These are phyloP conservation scores for Cotesia chilonis DNA, from an alignment of 1,140 invertebrate species.

Conservation along the genomic window DNA sequence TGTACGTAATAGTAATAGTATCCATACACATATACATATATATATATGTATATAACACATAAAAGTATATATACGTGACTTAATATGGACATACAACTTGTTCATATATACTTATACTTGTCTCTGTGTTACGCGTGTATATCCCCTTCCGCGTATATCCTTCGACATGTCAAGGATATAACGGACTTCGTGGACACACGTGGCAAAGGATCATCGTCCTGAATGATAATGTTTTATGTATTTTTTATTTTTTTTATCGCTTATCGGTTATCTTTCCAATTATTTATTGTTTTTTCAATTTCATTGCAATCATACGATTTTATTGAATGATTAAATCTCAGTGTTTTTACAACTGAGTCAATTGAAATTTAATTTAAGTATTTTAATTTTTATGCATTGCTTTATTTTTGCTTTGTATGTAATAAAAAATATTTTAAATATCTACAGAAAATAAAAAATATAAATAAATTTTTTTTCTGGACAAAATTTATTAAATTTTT, in stretches of 20 bases:
- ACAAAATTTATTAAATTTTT: no score
- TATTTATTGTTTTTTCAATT: not conserved
- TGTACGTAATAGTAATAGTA: not conserved
- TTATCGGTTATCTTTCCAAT: not conserved
- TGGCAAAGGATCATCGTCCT: constrained; percentile 28
- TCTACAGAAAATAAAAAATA: no score
- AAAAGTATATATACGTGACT: constrained; percentile 6
- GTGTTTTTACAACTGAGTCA: no score
- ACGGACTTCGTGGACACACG: constrained; percentile 31
- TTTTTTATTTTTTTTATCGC: not conserved
- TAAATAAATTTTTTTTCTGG: no score
- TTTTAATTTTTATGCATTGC: no score
- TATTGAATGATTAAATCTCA: no score
- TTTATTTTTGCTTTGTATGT: no score
- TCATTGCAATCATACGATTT: no score
- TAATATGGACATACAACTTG: constrained; percentile 15
- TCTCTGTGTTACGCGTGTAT: constrained; percentile 7
- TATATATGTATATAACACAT: constrained; percentile 9
- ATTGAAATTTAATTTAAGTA: no score
- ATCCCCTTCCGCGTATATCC: constrained; percentile 28
- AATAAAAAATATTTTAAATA: no score
- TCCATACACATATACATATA: not conserved
- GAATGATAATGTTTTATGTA: constrained; percentile 8
- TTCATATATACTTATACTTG: not conserved
- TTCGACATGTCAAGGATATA: constrained; percentile 34